phyloP scores from a whole-genome alignment of 1,140 invertebrate genomes.

The Zaprionus ghesquierei region DNA sequence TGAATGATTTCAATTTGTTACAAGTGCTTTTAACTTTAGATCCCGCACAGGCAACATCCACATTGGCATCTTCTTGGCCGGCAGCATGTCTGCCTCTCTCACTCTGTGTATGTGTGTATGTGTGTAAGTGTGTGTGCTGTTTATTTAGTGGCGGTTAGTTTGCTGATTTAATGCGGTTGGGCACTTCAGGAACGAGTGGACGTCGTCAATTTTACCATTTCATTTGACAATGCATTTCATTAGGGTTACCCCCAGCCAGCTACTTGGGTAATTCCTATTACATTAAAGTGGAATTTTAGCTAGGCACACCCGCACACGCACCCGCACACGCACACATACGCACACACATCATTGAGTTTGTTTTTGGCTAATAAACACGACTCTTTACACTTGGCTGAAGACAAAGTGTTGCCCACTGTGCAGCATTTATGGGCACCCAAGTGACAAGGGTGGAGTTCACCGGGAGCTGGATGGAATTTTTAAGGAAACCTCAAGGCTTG shows the following conservation, averaged over 20 bases:
- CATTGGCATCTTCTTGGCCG: conserved; percentile 12
- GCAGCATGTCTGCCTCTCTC: conserved; percentile 4
- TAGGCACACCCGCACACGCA: not conserved
- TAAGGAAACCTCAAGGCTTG: too few relatives aligned
- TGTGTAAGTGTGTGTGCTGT: conserved; percentile 26
- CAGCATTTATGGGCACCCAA: conserved; percentile 14
- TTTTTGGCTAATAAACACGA: conserved; percentile 74
- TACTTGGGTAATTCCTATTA: conserved; percentile 53
- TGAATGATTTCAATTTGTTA: conserved; percentile 80
- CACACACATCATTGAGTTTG: conserved; percentile 30
- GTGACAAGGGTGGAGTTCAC: not conserved
- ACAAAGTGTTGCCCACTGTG: conserved; percentile 35
- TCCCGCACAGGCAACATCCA: conserved; percentile 34
- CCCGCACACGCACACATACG: not conserved
- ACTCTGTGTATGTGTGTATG: conserved; percentile 10
- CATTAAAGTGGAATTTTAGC: conserved; percentile 66
- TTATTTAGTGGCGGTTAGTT: conserved; percentile 78
- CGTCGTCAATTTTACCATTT: conserved; percentile 80
- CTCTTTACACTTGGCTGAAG: conserved; percentile 68
- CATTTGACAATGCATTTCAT: conserved; percentile 81
- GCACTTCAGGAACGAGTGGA: conserved; percentile 74
- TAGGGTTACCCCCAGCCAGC: conserved; percentile 42
- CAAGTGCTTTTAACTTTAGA: conserved; percentile 78
- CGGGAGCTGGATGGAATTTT: not conserved
- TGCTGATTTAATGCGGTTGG: conserved; percentile 75